A percentile compares a stretch with the other conserved stretches of the same genome.
phyloP scores from a whole-genome alignment of 2,888 invertebrate species.

The Rapana venosa region DNA sequence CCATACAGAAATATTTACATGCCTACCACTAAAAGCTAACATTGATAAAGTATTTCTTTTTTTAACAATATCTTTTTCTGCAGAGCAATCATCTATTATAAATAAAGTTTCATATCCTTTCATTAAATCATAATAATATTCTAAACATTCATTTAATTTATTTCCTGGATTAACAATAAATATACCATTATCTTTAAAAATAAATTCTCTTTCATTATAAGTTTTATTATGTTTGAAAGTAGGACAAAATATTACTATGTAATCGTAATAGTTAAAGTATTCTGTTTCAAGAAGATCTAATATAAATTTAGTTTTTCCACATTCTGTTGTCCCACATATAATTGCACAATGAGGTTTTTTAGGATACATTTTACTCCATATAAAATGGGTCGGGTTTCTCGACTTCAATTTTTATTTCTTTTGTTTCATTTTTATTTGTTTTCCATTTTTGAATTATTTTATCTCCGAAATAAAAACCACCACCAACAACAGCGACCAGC shows the following conservation, averaged over 20 bases:
- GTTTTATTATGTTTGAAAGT: neutral
- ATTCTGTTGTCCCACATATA: neutral
- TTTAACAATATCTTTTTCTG: constrained; percentile 2
- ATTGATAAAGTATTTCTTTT: neutral
- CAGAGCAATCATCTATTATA: neutral
- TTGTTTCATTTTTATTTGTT: too few species aligned
- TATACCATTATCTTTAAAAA: neutral
- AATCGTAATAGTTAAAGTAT: neutral
- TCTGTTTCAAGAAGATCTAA: neutral
- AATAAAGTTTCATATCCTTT: neutral
- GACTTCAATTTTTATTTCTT: neutral
- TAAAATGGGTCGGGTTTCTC: neutral
- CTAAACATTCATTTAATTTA: neutral
- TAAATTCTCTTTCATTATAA: neutral
- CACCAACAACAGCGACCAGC: neutral
- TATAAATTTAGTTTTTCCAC: neutral
- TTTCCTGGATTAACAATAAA: neutral
- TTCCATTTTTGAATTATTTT: neutral
- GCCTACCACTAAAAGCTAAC: neutral
- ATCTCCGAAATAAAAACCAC: neutral
- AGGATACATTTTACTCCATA: neutral
- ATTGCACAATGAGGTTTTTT: neutral
- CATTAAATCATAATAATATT: neutral
- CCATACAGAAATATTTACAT: neutral
- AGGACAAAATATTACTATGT: neutral